phyloP scores from a whole-genome alignment of 2,113 vertebrate species.

The Mastomys natalensis region DNA sequence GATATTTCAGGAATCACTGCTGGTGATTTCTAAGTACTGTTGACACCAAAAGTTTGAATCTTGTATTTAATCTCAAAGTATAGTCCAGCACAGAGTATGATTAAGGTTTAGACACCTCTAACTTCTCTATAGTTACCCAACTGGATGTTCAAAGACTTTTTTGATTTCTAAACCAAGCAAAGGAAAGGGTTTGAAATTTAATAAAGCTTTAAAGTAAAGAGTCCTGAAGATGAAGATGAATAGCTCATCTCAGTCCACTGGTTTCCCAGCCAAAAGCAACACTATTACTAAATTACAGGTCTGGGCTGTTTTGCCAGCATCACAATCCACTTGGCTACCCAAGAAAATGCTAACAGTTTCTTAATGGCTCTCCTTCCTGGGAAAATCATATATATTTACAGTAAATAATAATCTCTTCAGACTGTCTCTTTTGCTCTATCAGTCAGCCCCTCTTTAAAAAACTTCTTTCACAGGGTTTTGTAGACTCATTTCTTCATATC shows the following conservation, averaged over 20 bases:
- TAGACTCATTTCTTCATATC: not conserved
- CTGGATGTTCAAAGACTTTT: not conserved
- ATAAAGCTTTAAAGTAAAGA: slow-evolving; percentile 48
- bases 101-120: not conserved
- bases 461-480: slow-evolving; percentile 18
- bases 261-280: not conserved
- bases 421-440: not conserved
- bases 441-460: slow-evolving; percentile 19
- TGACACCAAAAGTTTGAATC: slow-evolving; percentile 11
- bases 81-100: not conserved
- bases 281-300: slow-evolving; percentile 57
- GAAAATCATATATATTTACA: slow-evolving; percentile 50
- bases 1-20: not conserved
- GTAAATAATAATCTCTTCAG: not conserved
- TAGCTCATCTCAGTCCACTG: slow-evolving; percentile 28
- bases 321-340: not conserved
- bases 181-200: slow-evolving; percentile 38
- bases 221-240: not conserved
- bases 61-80: slow-evolving; percentile 29
- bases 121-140: not conserved
- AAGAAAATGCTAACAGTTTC: slow-evolving; percentile 58
- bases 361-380: slow-evolving; percentile 13
- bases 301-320: not conserved
- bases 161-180: slow-evolving; percentile 43
- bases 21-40: not conserved